These are phyloP conservation scores for Buathra laborator DNA, from an alignment of 2,888 invertebrate species.

Conservation along the genomic window DNA sequence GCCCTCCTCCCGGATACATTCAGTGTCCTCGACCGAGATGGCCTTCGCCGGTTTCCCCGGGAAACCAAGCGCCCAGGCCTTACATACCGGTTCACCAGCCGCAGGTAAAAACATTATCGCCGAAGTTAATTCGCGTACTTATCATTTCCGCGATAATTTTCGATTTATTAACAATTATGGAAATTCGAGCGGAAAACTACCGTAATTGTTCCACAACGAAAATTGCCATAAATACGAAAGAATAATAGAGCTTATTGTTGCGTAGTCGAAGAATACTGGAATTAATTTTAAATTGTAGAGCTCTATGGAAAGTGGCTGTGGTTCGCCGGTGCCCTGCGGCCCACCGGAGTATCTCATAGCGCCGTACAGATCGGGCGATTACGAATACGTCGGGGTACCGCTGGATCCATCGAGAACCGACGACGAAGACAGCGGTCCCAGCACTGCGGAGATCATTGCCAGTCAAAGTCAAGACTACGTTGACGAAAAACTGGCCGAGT, in stretches of 20 bases:
- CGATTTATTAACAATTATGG: neutral
- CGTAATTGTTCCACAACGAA: neutral
- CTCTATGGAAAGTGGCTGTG: conserved; percentile 77
- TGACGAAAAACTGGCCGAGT: conserved; percentile 97
- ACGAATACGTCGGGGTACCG: conserved; percentile 91
- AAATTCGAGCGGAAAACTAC: neutral
- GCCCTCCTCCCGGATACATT: conserved; percentile 85
- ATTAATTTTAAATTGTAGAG: conserved; percentile 73
- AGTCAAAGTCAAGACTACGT: conserved; percentile 97
- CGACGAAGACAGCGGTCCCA: conserved; percentile 92
- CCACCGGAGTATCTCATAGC: conserved; percentile 84
- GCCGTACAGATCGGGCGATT: conserved; percentile 87
- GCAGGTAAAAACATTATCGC: conserved; percentile 60
- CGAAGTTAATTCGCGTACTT: conserved; percentile 72
- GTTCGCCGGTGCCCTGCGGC: conserved; percentile 80
- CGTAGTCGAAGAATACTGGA: neutral
- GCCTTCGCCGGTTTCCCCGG: conserved; percentile 87
- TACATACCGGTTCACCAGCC: conserved; percentile 85
- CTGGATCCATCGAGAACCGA: conserved; percentile 91
- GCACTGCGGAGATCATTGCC: conserved; percentile 96
- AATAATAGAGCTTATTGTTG: neutral
- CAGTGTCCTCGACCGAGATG: conserved; percentile 90
- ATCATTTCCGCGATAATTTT: neutral
- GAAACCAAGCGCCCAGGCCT: conserved; percentile 85
- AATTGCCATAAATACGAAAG: neutral